Conservation (phyloP, 2,888 invertebrate genomes). For the Endomychus coccineus region DNA sequence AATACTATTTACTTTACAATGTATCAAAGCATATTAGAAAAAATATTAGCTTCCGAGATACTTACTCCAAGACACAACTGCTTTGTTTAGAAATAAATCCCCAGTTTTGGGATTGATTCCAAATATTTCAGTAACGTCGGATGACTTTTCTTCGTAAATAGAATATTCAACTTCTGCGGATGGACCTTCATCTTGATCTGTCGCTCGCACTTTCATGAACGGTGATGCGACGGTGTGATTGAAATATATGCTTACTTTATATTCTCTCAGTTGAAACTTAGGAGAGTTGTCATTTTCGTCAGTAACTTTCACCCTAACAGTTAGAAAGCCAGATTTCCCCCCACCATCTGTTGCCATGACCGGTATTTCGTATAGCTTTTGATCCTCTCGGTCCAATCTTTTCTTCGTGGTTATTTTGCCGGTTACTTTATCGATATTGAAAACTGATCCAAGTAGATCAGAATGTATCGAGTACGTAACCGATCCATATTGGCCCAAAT, state of each 20-base stretch:
- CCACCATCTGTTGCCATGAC: conserved; percentile 79
- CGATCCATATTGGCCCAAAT: conserved; percentile 68
- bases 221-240: conserved; percentile 51
- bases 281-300: conserved; percentile 85
- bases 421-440: conserved; percentile 62
- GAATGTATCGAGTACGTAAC: conserved; percentile 75
- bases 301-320: conserved; percentile 68
- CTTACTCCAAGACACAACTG: conserved; percentile 49
- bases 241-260: conserved; percentile 63
- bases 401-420: conserved; percentile 60
- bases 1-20: background rate
- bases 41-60: conserved; percentile 4
- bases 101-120: conserved; percentile 69
- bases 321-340: conserved; percentile 66
- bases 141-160: conserved; percentile 62
- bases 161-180: conserved; percentile 68
- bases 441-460: conserved; percentile 61
- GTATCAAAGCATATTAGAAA: background rate
- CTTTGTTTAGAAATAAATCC: conserved; percentile 58
- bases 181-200: conserved; percentile 71
- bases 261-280: conserved; percentile 65
- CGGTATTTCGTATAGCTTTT: conserved; percentile 64
- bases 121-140: conserved; percentile 61
- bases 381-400: conserved; percentile 66
- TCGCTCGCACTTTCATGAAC: conserved; percentile 60